Conservation (phyloP, 2,888 invertebrate species). For the Caenorhabditis angaria region DNA sequence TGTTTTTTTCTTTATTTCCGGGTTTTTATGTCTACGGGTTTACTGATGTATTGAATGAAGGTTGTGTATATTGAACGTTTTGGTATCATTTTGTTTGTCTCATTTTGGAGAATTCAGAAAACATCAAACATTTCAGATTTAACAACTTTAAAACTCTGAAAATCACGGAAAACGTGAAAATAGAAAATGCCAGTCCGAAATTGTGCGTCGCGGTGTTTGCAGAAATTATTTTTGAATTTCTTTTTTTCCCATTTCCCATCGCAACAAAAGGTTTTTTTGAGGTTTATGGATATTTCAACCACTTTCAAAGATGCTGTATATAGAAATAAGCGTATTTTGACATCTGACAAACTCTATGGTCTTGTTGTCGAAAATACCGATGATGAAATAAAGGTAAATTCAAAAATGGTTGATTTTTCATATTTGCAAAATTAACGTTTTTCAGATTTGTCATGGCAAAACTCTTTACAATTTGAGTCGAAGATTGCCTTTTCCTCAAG, state of each 20-base stretch:
- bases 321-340: background rate
- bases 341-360: background rate
- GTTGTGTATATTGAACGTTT: background rate
- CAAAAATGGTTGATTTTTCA: too few relatives aligned
- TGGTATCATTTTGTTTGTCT: background rate
- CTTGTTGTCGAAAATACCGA: background rate
- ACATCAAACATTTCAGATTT: background rate
- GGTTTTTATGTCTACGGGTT: background rate
- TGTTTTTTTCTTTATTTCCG: background rate
- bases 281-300: background rate
- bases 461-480: background rate
- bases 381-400: background rate
- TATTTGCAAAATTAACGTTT: too few relatives aligned
- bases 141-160: background rate
- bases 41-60: background rate
- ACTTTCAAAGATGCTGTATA: background rate
- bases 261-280: background rate
- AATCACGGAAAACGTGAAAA: too few relatives aligned
- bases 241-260: background rate
- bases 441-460: background rate
- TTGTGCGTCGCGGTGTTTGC: background rate
- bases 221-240: background rate
- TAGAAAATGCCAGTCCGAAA: background rate
- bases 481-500: background rate
- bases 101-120: background rate